A percentile compares a stretch with the other conserved stretches of the same genome.
Conservation (phyloP, 2,888 invertebrate genomes). For the Clitarchus hookeri region DNA sequence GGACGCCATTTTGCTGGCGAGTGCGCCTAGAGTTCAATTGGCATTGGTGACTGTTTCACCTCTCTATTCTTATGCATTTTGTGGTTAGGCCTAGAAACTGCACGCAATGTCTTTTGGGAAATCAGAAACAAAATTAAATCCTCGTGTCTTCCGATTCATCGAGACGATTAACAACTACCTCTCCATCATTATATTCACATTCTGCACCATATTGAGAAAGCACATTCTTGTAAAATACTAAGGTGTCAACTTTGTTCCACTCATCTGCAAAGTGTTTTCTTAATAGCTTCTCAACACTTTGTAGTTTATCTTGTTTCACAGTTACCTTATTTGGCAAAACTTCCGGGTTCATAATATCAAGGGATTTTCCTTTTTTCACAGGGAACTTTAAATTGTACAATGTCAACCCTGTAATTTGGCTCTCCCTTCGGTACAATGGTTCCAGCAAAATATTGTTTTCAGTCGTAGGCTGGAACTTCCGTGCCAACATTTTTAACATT, state of each 20-base stretch:
- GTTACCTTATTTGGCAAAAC: background rate
- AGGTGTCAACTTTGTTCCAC: slow-evolving; percentile 1
- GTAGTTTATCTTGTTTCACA: background rate
- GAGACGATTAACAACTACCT: too few relatives aligned
- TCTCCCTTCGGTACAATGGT: slow-evolving; percentile 30
- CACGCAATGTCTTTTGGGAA: too few relatives aligned
- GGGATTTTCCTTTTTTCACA: slow-evolving; percentile 24
- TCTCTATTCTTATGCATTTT: too few relatives aligned
- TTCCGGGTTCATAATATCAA: background rate
- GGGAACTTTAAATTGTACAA: slow-evolving; percentile 9
- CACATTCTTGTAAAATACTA: slow-evolving; percentile 10
- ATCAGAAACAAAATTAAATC: too few relatives aligned
- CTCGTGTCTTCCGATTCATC: too few relatives aligned
- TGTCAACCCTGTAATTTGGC: slow-evolving; percentile 25
- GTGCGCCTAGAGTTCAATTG: too few relatives aligned
- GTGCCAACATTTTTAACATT: slow-evolving; percentile 41
- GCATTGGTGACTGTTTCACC: too few relatives aligned
- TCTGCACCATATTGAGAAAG: background rate
- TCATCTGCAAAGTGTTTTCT: slow-evolving; percentile 24
- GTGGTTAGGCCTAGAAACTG: too few relatives aligned
- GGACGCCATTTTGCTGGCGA: too few relatives aligned
- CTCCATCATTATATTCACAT: background rate
- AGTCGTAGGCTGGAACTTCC: slow-evolving; percentile 42
- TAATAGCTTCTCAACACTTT: slow-evolving; percentile 3
- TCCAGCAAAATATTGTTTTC: slow-evolving; percentile 30